Evolutionary conservation across 2,888 invertebrate species (phyloP), one percentile per base, ranked within the genome.

Genomic region (Rapana venosa): DNA sequence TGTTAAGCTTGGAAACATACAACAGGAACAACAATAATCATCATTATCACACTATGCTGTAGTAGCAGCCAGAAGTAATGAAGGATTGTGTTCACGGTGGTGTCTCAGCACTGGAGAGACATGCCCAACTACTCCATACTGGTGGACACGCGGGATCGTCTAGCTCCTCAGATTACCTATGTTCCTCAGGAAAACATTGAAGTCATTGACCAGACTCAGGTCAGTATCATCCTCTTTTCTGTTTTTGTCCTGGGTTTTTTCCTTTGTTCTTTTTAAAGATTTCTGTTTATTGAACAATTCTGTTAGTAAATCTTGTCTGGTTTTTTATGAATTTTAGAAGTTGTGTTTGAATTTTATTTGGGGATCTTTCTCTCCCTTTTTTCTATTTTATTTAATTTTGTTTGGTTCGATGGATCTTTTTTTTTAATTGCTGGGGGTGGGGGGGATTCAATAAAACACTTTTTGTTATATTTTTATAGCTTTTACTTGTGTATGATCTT

Each of bases 51-150:
- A 47, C 47, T 47, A 8, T 47, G 47, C 47, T 47, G 47, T 8
- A 47, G 47, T 47, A 47, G 47, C 47, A 47, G 47, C 47, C 47
- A 2, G 8, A 5, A 47, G 47, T 47, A 8, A 47, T 47, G n/a
- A 70, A n/a, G n/a, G n/a, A 70, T 22, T 70, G 70, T 22, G n/a
- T 70, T 2, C 5, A 11, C n/a, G 2, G 22, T 66, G 87, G 87
- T 90, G 81, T 89, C 91, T 58, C 93, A 96, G 96, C 92, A 95
- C 58, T 96, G 96, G 96, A 93, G 94, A 90, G 93, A 93, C 13
- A 94, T 95, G 94, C 97, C 97, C 26, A 96, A 97, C 93, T 97
- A 97, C 94, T 95, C 96, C 15, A 94, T 97, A 32, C 92, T 97
- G 35, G 96, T 97, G 6, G 97, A 97, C 93, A 96, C 96, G 0